Conservation (phyloP, 2,888 invertebrate species). For the Malthinus seriepunctatus region DNA sequence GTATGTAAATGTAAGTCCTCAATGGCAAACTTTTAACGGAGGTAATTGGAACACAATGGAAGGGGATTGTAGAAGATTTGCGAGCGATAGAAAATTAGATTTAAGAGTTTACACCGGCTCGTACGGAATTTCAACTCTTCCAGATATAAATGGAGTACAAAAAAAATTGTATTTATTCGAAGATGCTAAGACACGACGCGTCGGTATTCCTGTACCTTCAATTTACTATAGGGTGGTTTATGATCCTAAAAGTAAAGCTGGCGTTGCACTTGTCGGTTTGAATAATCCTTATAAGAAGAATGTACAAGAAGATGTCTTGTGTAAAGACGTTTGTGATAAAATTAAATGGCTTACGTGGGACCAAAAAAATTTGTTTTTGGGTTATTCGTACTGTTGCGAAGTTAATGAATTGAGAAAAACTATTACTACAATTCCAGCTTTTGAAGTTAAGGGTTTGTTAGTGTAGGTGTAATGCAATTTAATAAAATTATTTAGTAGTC, state of each 20-base stretch:
- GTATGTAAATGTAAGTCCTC: conserved; percentile 68
- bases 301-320: conserved; percentile 36
- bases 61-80: conserved; percentile 54
- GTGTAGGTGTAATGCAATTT: conserved; percentile 35
- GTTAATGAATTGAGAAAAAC: conserved; percentile 60
- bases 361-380: conserved; percentile 56
- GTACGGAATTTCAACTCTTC: conserved; percentile 61
- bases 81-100: conserved; percentile 46
- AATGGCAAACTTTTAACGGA: conserved; percentile 67
- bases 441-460: conserved; percentile 55
- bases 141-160: conserved; percentile 49
- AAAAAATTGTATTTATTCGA: conserved; percentile 44
- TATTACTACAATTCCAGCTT: conserved; percentile 59
- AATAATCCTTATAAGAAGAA: conserved; percentile 61
- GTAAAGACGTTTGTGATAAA: conserved; percentile 58
- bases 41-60: conserved; percentile 63
- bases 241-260: conserved; percentile 56
- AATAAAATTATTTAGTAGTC: no score
- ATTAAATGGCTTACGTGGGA: conserved; percentile 65
- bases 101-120: conserved; percentile 63
- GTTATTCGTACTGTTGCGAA: conserved; percentile 66
- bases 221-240: conserved; percentile 65
- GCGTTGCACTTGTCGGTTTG: conserved; percentile 63
- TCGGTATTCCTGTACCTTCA: conserved; percentile 58
- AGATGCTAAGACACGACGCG: conserved; percentile 33